A percentile compares a stretch with the other conserved stretches of the same genome.
Evolutionary conservation across 1,140 invertebrate species (phyloP).

Genomic region (Solenopsis invicta): DNA sequence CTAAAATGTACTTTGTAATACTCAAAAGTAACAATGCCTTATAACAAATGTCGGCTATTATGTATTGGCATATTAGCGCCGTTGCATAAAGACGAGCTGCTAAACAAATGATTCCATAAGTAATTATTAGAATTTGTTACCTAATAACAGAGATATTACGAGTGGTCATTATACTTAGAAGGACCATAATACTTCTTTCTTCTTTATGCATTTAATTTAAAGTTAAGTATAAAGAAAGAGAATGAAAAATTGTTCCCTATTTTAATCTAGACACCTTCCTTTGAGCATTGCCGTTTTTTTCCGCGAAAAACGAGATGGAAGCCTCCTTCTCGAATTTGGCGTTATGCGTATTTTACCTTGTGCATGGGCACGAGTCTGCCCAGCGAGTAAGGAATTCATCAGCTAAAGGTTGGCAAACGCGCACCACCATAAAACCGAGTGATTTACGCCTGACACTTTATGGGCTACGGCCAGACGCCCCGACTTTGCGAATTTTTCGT

Average conservation of each 20-base stretch:
- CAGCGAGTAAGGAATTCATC: conserved; percentile 85
- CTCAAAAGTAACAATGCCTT: too few species aligned
- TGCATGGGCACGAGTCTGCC: conserved; percentile 68
- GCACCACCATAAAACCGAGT: conserved; percentile 86
- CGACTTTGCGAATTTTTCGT: conserved; percentile 86
- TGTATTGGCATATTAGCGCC: too few species aligned
- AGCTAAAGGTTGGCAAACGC: conserved; percentile 86
- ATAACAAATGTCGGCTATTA: too few species aligned
- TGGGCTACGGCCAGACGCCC: conserved; percentile 83
- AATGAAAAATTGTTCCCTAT: background rate
- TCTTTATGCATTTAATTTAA: background rate
- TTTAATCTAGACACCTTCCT: conserved; percentile 18
- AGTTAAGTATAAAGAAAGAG: background rate
- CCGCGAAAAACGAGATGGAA: conserved; percentile 64
- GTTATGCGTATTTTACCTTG: conserved; percentile 51
- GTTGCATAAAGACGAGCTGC: too few species aligned
- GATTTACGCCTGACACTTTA: conserved; percentile 87
- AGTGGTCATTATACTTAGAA: too few species aligned
- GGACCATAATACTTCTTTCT: too few species aligned
- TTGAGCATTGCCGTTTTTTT: conserved; percentile 49
- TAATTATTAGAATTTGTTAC: too few species aligned
- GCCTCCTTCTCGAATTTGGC: conserved; percentile 42
- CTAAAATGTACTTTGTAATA: too few species aligned
- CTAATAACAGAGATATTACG: too few species aligned
- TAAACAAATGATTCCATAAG: too few species aligned